A percentile compares a stretch with the other conserved stretches of the same genome.
Evolutionary conservation across 2,888 invertebrate genomes (phyloP).

Genomic region (Melipona beecheii): DNA sequence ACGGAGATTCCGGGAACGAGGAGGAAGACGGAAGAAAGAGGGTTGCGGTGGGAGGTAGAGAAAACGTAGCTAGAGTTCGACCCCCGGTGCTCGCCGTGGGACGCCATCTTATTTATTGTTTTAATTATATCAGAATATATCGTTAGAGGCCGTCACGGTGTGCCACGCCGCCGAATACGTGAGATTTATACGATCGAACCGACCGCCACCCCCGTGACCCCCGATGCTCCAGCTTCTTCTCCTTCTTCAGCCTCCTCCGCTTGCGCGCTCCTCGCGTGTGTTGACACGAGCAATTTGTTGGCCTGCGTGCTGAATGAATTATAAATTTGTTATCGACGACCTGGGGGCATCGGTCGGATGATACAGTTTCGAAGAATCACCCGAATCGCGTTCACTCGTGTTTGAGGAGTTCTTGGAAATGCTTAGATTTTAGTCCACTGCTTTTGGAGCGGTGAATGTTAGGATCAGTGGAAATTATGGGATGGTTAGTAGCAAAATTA

Average conservation of each 20-base stretch:
- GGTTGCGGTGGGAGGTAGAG: constrained; percentile 54
- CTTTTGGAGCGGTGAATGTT: too few species aligned
- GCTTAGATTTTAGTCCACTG: too few species aligned
- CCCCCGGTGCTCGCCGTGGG: constrained; percentile 83
- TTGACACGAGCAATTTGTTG: constrained; percentile 79
- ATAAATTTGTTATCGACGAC: constrained; percentile 76
- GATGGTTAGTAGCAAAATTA: too few species aligned
- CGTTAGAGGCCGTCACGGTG: constrained; percentile 83
- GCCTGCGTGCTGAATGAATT: constrained; percentile 76
- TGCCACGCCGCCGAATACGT: constrained; percentile 82
- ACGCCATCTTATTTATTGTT: constrained; percentile 84
- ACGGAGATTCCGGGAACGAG: constrained; percentile 34
- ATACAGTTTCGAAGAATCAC: constrained; percentile 44
- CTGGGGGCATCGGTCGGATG: background rate
- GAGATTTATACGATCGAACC: constrained; percentile 79
- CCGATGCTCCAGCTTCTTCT: constrained; percentile 33
- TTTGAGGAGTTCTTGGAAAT: background rate
- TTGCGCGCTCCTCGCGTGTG: constrained; percentile 38
- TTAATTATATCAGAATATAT: constrained; percentile 84
- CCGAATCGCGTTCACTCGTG: background rate
- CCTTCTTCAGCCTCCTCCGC: constrained; percentile 10
- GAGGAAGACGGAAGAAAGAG: constrained; percentile 41
- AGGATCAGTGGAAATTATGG: too few species aligned
- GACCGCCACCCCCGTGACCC: constrained; percentile 47
- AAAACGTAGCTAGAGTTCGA: constrained; percentile 77